Base-by-base conservation (phyloP, 2,797 vertebrate genomes). In the Sebastes hubbsi region DNA sequence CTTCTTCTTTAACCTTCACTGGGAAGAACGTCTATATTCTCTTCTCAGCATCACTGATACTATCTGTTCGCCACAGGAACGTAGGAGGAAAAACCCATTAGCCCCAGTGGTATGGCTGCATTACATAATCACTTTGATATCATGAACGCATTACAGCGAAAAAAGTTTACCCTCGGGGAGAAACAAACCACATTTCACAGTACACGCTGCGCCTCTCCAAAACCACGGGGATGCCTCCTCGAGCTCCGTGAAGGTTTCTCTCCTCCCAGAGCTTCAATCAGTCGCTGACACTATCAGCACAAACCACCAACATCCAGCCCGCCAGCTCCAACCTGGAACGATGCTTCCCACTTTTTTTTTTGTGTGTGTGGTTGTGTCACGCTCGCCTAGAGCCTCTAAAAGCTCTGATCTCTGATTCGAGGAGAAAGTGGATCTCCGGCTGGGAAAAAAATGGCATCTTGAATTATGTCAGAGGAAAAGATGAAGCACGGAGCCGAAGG, bases 71-170 rank as follows among this genome's bases (percentile, higher is more conserved):
- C 61, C 27, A 25, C 12, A 59, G 58, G 25, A 75, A 6, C 12
- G 1, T 12, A 14, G 56, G 64, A 60, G 16, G 36, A 42, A 36
- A 49, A 42, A 6, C 5, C 49, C 75, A 60, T 66, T 11, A 54
- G 29, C 30, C 52, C 38, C 54, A 1, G 29, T 2, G 4, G 42
- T 30, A 2, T 7, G 46, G 81, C 68, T 62, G 24, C 66, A 16
- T 85, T 72, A 66, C 59, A 55, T 73, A 24, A 82, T 64, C 60
- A 56, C 66, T 73, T 73, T 70, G 46, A 77, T 85, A 77, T 77
- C 32, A 59, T n/a, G 49, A 63, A 73, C 0, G 5, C 72, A 59
- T 75, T 38, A 52, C 62, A 56, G 62, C 0, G 16, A 77, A 32
- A 32, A 46, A 46, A 32, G 8, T 70, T 29, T n/a, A 18, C 55